phyloP scores from a whole-genome alignment of 2,113 vertebrate genomes.

The Amphilophus citrinellus region DNA sequence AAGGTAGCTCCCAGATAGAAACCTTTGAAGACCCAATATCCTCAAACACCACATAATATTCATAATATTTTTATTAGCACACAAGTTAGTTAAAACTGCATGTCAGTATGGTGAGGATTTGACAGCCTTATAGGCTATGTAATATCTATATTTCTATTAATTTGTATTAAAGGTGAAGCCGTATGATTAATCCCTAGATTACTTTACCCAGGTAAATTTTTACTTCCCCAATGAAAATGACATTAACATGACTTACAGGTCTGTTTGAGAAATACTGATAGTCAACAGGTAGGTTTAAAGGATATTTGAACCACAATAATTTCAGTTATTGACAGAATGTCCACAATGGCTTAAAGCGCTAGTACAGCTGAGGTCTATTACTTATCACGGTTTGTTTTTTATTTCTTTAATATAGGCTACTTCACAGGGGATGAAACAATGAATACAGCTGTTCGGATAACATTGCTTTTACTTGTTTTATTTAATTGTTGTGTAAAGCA shows the following conservation, averaged over 20 bases:
- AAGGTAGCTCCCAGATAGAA: neutral
- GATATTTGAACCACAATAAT: neutral
- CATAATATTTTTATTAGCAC: neutral
- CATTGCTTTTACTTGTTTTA: neutral
- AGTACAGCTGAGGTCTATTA: neutral
- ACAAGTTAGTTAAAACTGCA: neutral
- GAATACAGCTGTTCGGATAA: neutral
- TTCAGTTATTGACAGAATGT: neutral
- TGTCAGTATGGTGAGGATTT: neutral
- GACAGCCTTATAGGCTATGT: neutral
- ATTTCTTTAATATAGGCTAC: neutral
- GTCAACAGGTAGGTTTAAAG: neutral
- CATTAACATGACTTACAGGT: constrained; percentile 5
- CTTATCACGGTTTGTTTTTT: too few relatives aligned
- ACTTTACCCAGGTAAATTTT: neutral
- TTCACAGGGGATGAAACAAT: neutral
- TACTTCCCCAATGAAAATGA: neutral
- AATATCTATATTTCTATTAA: neutral
- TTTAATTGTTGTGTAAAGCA: neutral
- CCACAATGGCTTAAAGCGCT: neutral
- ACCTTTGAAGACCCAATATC: neutral
- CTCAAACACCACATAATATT: neutral
- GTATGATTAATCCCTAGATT: neutral
- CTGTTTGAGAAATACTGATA: neutral
- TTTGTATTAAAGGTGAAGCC: neutral